These are phyloP conservation scores for Aromia moschata DNA, from an alignment of 2,888 invertebrate species.

Conservation along the genomic window DNA sequence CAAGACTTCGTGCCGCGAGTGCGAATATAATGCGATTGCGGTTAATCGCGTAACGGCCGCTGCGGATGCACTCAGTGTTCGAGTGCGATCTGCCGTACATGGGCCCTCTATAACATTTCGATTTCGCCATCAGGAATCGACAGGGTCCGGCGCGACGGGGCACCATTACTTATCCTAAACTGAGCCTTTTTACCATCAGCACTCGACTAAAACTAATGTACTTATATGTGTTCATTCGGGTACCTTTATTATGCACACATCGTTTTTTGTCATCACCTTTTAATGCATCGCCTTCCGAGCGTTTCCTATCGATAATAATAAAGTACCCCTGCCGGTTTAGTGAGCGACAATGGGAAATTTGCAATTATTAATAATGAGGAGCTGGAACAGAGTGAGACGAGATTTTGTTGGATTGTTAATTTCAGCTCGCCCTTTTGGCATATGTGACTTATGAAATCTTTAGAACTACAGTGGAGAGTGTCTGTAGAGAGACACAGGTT, in stretches of 20 bases:
- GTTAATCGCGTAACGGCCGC: slow-evolving; percentile 63
- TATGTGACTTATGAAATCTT: too few relatives aligned
- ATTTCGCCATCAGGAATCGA: slow-evolving; percentile 43
- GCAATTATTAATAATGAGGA: slow-evolving; percentile 20
- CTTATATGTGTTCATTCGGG: slow-evolving; percentile 53
- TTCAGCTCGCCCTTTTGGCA: too few relatives aligned
- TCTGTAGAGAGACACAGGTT: too few relatives aligned
- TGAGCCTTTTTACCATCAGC: slow-evolving; percentile 59
- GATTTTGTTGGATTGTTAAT: too few relatives aligned
- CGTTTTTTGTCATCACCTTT: slow-evolving; percentile 49
- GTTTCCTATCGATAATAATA: slow-evolving; percentile 13
- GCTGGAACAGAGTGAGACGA: background rate
- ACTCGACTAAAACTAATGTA: slow-evolving; percentile 60
- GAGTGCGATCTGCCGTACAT: slow-evolving; percentile 48
- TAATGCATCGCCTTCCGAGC: slow-evolving; percentile 34
- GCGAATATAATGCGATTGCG: slow-evolving; percentile 62
- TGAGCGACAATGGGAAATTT: slow-evolving; percentile 15
- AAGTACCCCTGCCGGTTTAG: slow-evolving; percentile 3
- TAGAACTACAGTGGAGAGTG: too few relatives aligned
- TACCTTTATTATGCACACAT: slow-evolving; percentile 38
- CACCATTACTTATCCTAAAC: slow-evolving; percentile 63
- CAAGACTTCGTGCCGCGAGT: slow-evolving; percentile 42
- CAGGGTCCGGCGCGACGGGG: slow-evolving; percentile 56
- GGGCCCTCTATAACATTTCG: slow-evolving; percentile 27
- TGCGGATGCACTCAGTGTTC: slow-evolving; percentile 60